phyloP scores from a whole-genome alignment of 2,113 vertebrate genomes.

The Pan paniscus region DNA sequence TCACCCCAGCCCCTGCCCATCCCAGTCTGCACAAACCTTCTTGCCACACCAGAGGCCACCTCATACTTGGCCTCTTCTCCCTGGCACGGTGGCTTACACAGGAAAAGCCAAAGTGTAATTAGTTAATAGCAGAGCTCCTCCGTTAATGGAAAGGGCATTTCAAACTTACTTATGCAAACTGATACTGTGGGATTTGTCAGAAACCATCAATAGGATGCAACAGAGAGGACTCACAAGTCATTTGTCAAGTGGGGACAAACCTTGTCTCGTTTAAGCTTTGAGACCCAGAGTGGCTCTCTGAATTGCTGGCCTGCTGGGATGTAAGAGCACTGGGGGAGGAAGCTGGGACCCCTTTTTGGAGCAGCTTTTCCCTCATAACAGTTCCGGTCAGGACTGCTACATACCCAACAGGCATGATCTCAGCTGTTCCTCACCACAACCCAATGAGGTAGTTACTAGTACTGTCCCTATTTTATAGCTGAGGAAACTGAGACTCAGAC shows the following conservation, averaged over 20 bases:
- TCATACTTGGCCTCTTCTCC: not conserved
- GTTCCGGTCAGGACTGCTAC: not conserved
- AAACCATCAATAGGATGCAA: conserved; percentile 62
- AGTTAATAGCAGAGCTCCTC: conserved; percentile 51
- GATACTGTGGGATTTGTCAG: conserved; percentile 66
- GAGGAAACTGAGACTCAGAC: conserved; percentile 21
- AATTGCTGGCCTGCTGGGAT: not conserved
- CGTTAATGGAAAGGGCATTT: conserved; percentile 51
- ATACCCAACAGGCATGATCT: not conserved
- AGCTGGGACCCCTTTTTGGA: not conserved
- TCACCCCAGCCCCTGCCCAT: not conserved
- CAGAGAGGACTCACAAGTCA: conserved; percentile 28
- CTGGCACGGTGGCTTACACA: not conserved
- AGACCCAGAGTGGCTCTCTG: conserved; percentile 21
- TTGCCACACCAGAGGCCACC: not conserved
- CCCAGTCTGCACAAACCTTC: not conserved
- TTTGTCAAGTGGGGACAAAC: conserved; percentile 46
- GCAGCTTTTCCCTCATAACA: not conserved
- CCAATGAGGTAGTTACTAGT: not conserved
- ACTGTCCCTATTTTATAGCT: not conserved
- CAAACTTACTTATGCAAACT: conserved; percentile 57
- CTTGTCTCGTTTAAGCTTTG: conserved; percentile 1
- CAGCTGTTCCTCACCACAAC: not conserved
- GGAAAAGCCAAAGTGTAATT: conserved; percentile 54
- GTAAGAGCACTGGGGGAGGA: conserved; percentile 26